Base-by-base conservation (phyloP, 2,113 vertebrate species). In the Sceloporus tristichus region DNA sequence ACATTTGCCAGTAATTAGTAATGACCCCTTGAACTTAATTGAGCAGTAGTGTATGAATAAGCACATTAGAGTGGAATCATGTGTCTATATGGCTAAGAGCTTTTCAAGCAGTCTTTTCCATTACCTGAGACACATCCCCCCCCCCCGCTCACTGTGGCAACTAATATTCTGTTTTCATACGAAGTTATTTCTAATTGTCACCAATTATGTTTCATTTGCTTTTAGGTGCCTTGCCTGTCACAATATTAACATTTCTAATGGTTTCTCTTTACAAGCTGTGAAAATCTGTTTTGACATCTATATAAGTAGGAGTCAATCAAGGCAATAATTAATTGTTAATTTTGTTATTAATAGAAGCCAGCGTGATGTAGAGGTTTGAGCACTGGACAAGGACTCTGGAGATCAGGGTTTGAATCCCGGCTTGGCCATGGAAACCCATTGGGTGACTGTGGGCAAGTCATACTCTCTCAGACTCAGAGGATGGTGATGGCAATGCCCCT, bases 281-380 rank as follows among this genome's bases (percentile, higher is more conserved):
- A 91, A 95, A 96, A 96, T 96, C 92, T 96, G 95, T 95, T 96
- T 92, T 97, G 97, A 97, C 97, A 97, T 96, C 97, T 97, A 96
- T 96, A 97, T 96, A 97, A 96, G 95, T 94, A 29, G 94, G 89
- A 96, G 96, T 96, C 96, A 96, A 95, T 97, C 96, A 96, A 96
- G 97, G 96, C 96, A 95, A 96, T 95, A 96, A 97, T 92, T 94
- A 96, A 96, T 97, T 96, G 96, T 96, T 97, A 96, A 96, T 96
- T 95, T 95, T 88, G 91, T 96, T 97, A 97, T 95, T 96, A 96
- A 96, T 96, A 96, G 97, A 97, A 95, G 91, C 48, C 48, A 48
- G 48, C 48, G 48, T 48, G 48, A 7, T 48, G 48, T 48, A 48
- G 48, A 6, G 48, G 48, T 48, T 48, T 48, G 48, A 48, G 48